Evolutionary conservation across 2,888 invertebrate species (phyloP).

Genomic region (Galerucella nymphaeae): DNA sequence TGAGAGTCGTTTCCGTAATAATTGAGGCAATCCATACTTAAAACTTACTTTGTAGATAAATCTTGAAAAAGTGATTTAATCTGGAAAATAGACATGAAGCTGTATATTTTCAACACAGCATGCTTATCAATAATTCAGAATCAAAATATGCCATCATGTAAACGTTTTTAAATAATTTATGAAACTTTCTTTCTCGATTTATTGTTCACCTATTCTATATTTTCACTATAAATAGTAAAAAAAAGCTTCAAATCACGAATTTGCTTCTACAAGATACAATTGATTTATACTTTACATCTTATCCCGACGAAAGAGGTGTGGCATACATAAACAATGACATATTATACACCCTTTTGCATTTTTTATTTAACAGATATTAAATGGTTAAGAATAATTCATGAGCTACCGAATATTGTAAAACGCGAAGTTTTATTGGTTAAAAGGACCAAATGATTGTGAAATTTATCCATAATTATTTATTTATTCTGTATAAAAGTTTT

Average conservation of each 20-base stretch:
- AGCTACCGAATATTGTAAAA: too few species aligned
- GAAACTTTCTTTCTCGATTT: neutral
- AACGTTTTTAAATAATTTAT: neutral
- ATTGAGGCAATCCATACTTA: too few species aligned
- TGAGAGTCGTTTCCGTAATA: too few species aligned
- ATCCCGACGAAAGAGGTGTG: neutral
- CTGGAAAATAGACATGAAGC: too few species aligned
- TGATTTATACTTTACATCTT: slow-evolving; percentile 6
- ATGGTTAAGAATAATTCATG: too few species aligned
- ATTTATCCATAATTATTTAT: too few species aligned
- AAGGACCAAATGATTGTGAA: too few species aligned
- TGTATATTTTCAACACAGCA: neutral
- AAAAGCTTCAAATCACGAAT: slow-evolving; percentile 10
- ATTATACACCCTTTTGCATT: neutral
- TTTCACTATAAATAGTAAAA: neutral
- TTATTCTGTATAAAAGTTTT: too few species aligned
- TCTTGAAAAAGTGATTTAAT: too few species aligned
- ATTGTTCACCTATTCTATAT: neutral
- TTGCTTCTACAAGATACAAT: slow-evolving; percentile 12
- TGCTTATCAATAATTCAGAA: neutral
- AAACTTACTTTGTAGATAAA: too few species aligned
- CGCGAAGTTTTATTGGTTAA: too few species aligned
- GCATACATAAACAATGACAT: neutral
- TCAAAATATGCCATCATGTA: slow-evolving; percentile 4
- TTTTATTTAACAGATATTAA: neutral